phyloP scores from a whole-genome alignment of 2,888 invertebrate genomes.

The Mayetiola destructor region DNA sequence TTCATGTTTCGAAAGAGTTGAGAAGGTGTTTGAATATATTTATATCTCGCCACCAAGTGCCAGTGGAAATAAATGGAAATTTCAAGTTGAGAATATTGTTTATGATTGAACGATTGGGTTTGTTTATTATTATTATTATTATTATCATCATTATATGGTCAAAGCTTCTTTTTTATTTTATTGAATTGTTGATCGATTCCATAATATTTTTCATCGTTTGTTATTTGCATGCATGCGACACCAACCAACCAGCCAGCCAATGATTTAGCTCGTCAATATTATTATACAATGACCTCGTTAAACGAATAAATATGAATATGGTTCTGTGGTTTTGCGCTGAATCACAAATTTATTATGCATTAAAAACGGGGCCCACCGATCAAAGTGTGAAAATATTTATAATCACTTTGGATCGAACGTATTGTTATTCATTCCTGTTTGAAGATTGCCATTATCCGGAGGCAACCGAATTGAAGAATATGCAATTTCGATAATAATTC shows the following conservation, averaged over 20 bases:
- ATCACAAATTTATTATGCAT: no score
- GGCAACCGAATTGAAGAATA: no score
- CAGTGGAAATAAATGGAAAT: background rate
- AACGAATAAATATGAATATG: background rate
- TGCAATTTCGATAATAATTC: no score
- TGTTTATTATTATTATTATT: no score
- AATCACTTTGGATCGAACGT: background rate
- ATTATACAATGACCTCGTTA: slow-evolving; percentile 10
- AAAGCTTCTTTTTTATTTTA: slow-evolving; percentile 3
- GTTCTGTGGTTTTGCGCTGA: background rate
- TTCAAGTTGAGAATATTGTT: slow-evolving; percentile 1
- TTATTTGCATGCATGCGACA: background rate
- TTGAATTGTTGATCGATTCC: slow-evolving; percentile 11
- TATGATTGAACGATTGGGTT: slow-evolving; percentile 10
- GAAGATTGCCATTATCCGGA: no score
- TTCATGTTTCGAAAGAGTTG: background rate
- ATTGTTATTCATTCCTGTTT: no score
- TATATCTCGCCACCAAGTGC: slow-evolving; percentile 10
- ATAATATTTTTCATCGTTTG: slow-evolving; percentile 5
- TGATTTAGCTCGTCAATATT: background rate
- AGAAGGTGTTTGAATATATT: slow-evolving; percentile 6
- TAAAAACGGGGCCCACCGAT: slow-evolving; percentile 3
- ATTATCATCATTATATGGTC: no score
- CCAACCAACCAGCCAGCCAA: background rate
- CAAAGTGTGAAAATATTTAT: slow-evolving; percentile 13